Conservation (phyloP, 2,888 invertebrate species). For the Acronicta psi region DNA sequence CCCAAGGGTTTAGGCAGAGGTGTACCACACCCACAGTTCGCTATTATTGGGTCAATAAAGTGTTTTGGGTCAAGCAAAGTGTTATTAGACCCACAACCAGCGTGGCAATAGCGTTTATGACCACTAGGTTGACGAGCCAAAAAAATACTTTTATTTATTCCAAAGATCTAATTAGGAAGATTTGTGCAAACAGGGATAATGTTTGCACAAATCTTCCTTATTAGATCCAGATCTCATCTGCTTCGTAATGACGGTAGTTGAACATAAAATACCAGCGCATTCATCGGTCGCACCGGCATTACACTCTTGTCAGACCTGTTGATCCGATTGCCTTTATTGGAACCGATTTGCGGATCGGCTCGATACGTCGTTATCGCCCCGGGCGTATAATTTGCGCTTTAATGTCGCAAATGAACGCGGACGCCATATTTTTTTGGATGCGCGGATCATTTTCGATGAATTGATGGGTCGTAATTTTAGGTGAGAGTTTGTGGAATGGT, state of each 20-base stretch:
- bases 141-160: too few relatives aligned
- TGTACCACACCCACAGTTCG: too few relatives aligned
- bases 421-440: constrained; percentile 42
- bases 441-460: constrained; percentile 43
- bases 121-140: too few relatives aligned
- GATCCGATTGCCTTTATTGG: constrained; percentile 64
- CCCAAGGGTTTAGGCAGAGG: too few relatives aligned
- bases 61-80: too few relatives aligned
- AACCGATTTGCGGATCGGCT: constrained; percentile 69
- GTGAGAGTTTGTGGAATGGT: constrained; percentile 34
- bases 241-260: constrained; percentile 40
- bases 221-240: constrained; percentile 40
- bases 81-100: too few relatives aligned
- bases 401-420: constrained; percentile 67
- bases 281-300: constrained; percentile 49
- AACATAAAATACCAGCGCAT: constrained; percentile 50
- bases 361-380: constrained; percentile 73
- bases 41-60: too few relatives aligned
- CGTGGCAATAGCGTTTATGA: too few relatives aligned
- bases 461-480: constrained; percentile 49
- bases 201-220: constrained; percentile 18
- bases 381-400: constrained; percentile 71
- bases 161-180: too few relatives aligned
- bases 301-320: constrained; percentile 62
- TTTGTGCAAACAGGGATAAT: too few relatives aligned